phyloP scores from a whole-genome alignment of 2,797 vertebrate genomes.

The Melanotaenia pygmaea region DNA sequence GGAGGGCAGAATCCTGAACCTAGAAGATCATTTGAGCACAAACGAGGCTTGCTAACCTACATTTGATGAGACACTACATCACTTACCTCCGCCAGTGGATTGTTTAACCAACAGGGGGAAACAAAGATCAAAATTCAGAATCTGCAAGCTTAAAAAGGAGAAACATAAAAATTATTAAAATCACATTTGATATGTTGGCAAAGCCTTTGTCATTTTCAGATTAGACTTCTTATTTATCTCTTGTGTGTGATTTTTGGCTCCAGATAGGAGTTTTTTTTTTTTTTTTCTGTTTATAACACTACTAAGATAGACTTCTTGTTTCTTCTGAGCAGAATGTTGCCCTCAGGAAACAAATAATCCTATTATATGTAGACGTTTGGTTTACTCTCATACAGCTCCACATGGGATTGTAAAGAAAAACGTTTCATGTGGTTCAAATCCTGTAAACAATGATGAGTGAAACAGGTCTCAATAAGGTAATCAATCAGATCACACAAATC shows the following conservation, averaged over 20 bases:
- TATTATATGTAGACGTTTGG: too few species aligned
- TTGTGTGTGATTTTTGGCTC: not conserved
- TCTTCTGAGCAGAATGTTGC: too few species aligned
- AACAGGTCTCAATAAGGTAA: not conserved
- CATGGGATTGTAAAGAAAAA: too few species aligned
- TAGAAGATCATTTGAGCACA: slow-evolving; percentile 1
- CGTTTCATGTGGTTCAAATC: too few species aligned
- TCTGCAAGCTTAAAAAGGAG: not conserved
- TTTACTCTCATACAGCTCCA: too few species aligned
- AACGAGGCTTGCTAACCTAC: not conserved
- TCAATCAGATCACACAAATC: slow-evolving; percentile 4
- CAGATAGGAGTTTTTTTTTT: not conserved
- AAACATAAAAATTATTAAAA: not conserved
- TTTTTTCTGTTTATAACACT: too few species aligned
- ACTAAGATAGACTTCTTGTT: too few species aligned
- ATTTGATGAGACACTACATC: slow-evolving; percentile 3
- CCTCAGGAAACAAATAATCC: too few species aligned
- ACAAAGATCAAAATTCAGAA: not conserved
- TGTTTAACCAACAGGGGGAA: not conserved
- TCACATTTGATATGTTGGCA: not conserved
- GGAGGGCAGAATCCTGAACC: slow-evolving; percentile 1
- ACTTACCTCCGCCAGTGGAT: not conserved
- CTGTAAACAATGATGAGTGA: not conserved
- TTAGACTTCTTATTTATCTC: not conserved
- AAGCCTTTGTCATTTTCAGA: not conserved